Conservation (phyloP, 2,797 vertebrate species). For the Telmatherina bonti region DNA sequence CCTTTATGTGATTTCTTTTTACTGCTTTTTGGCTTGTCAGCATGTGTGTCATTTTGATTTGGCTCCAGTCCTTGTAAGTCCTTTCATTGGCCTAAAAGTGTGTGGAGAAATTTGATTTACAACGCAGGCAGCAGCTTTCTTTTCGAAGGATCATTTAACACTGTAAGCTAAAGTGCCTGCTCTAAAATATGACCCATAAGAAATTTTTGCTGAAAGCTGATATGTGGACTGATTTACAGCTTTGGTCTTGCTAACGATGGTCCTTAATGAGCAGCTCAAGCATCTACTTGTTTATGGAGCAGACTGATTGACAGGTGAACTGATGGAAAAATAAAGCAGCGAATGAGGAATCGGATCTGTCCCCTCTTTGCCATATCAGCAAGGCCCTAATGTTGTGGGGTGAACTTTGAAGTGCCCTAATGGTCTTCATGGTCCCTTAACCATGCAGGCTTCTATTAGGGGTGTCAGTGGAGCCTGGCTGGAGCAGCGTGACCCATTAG, state of each 20-base stretch:
- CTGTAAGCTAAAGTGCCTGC: slow-evolving; percentile 53
- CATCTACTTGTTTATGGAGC: slow-evolving; percentile 77
- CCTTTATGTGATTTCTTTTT: neutral
- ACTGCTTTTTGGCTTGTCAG: slow-evolving; percentile 32
- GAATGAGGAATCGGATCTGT: slow-evolving; percentile 76
- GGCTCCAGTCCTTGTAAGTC: slow-evolving; percentile 34
- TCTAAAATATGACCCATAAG: slow-evolving; percentile 89
- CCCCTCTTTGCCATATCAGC: slow-evolving; percentile 66
- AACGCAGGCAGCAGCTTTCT: slow-evolving; percentile 43
- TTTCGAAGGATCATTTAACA: slow-evolving; percentile 66
- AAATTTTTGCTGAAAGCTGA: slow-evolving; percentile 79
- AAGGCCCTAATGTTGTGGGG: slow-evolving; percentile 62
- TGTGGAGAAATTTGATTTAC: slow-evolving; percentile 60
- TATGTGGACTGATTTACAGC: slow-evolving; percentile 73
- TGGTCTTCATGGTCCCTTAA: slow-evolving; percentile 80
- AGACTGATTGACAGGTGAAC: slow-evolving; percentile 66
- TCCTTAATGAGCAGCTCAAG: slow-evolving; percentile 73
- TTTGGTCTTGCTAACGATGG: slow-evolving; percentile 66
- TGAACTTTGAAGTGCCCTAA: slow-evolving; percentile 84
- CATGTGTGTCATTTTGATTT: slow-evolving; percentile 33
- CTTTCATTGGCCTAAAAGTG: slow-evolving; percentile 44
- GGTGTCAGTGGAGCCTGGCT: slow-evolving; percentile 81
- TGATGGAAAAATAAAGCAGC: slow-evolving; percentile 67
- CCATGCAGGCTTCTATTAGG: slow-evolving; percentile 78
- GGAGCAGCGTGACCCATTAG: slow-evolving; percentile 79